phyloP scores from a whole-genome alignment of 2,113 vertebrate species.

The Tetrao urogallus region DNA sequence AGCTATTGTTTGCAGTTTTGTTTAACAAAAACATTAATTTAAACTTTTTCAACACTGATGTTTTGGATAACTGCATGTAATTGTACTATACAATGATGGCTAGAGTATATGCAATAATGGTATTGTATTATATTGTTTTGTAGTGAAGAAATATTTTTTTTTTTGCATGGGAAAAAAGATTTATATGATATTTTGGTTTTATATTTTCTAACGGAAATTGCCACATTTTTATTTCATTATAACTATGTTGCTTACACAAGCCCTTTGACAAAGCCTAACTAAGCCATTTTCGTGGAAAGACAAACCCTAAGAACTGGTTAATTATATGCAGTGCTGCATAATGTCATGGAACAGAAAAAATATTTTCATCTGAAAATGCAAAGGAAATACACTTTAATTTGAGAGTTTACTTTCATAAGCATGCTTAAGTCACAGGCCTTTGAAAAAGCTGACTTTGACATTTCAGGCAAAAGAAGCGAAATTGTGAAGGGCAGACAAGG shows the following conservation, averaged over 20 bases:
- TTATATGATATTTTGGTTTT: accelerated
- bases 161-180: not conserved
- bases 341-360: accelerated
- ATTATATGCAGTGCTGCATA: not conserved
- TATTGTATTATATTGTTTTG: not conserved
- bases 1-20: constrained; percentile 38
- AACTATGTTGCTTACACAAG: not conserved
- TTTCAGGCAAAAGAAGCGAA: constrained; percentile 7
- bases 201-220: not conserved
- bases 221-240: not conserved
- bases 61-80: not conserved
- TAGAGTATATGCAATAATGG: not conserved
- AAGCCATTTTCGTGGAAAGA: not conserved
- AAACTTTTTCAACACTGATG: not conserved
- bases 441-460: constrained; percentile 1
- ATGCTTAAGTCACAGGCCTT: not conserved
- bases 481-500: not conserved
- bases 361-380: not conserved
- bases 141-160: not conserved
- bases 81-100: not conserved
- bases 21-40: constrained; percentile 53
- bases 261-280: not conserved
- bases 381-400: constrained; percentile 8
- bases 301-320: not conserved
- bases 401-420: not conserved